These are phyloP conservation scores for Nibea albiflora DNA, from an alignment of 2,113 vertebrate genomes.

Conservation along the genomic window DNA sequence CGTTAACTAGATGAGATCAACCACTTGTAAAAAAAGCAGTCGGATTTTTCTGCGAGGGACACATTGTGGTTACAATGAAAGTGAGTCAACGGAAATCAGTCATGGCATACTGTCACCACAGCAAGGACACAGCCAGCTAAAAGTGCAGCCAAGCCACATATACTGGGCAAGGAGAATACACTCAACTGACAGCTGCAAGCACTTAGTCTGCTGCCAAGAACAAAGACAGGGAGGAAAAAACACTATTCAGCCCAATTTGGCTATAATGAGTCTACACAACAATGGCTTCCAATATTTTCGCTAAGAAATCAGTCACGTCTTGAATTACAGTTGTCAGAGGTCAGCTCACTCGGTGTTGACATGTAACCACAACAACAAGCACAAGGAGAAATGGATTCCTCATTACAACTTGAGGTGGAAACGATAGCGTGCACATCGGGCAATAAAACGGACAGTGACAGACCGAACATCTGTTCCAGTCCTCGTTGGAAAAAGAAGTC, in stretches of 20 bases:
- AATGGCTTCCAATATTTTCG: constrained; percentile 73
- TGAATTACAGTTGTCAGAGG: constrained; percentile 59
- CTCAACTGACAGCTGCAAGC: constrained; percentile 80
- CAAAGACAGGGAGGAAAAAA: constrained; percentile 67
- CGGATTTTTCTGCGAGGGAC: constrained; percentile 61
- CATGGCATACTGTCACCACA: constrained; percentile 81
- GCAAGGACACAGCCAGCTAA: constrained; percentile 76
- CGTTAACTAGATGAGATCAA: constrained; percentile 76
- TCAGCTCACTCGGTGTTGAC: constrained; percentile 33
- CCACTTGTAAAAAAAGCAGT: constrained; percentile 65
- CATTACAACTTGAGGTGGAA: constrained; percentile 21
- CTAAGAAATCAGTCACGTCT: constrained; percentile 57
- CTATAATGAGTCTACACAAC: constrained; percentile 62
- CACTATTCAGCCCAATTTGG: constrained; percentile 67
- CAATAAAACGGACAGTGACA: constrained; percentile 37
- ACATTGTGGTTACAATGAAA: constrained; percentile 73
- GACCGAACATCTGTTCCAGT: constrained; percentile 35
- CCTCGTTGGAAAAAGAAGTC: constrained; percentile 22
- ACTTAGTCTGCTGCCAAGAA: constrained; percentile 78
- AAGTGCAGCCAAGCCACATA: constrained; percentile 81
- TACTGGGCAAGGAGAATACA: constrained; percentile 68
- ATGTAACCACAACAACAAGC: constrained; percentile 56
- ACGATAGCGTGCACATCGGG: constrained; percentile 27
- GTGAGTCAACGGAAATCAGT: constrained; percentile 80
- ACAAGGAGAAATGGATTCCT: constrained; percentile 38